Base-by-base conservation (phyloP, 2,888 invertebrate genomes). In the Lacanobia oleracea region DNA sequence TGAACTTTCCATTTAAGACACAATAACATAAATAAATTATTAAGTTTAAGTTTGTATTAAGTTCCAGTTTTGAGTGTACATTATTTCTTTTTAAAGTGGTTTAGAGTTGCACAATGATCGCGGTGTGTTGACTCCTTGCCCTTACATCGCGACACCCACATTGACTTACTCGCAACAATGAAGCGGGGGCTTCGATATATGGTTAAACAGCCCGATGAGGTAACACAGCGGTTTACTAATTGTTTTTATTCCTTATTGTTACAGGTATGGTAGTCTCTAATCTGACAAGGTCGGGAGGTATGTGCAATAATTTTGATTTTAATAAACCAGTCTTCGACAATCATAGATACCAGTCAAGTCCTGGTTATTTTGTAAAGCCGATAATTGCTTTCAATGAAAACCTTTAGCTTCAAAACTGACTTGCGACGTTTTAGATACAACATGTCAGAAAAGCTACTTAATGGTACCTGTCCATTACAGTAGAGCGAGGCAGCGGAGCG, bases 181-280 rank as follows among this genome's bases (percentile, higher is more conserved):
- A 86, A 91, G 95, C 93, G 96, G 94, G 94, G 95, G 95, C 93
- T 87, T 83, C 88, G 90, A 93, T 91, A 89, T 92, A 93, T 92
- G 92, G 92, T 92, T 90, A 89, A 88, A 80, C 79, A 82, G 81
- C 84, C 77, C 79, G 88, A 92, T 94, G 93, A 94, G 90, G 93
- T 91, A 92, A 90, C 86, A 78, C 82, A 86, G 86, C 89, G 91
- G 89, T 91, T 92, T 92, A 93, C 90, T 94, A 93, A 95, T 94
- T 94, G 92, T 91, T 93, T 92, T 92, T 92, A 91, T 93, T 93
- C 90, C 84, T 90, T 88, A 93, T 94, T 95, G 94, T 95, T 94
- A 88, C 93, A 93, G 93, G 94, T 95, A 94, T 90, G 92, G 90
- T 87, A 76, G 85, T 63, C 84, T 88, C 87, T 88, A 84, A 72